Base-by-base conservation (phyloP, 2,797 vertebrate genomes). In the Thripadectes ignobilis region DNA sequence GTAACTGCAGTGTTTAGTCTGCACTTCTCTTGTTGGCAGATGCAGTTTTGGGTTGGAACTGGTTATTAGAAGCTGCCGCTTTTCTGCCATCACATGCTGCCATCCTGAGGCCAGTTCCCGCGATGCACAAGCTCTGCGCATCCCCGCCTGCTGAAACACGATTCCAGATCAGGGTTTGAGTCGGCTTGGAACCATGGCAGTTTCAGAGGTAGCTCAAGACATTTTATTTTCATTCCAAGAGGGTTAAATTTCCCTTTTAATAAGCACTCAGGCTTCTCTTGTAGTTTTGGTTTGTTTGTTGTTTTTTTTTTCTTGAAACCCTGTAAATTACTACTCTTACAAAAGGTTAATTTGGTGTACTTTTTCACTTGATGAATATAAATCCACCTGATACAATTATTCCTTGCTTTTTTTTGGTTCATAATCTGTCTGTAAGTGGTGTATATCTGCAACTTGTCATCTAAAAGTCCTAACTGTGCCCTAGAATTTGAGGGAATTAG, bases 41-140 rank as follows among this genome's bases (percentile, higher is more conserved):
- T 45, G 58, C n/a, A 41, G 22, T n/a, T 57, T 49, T 7, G 49
- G 10, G 20, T 17, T 48, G 36, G 48, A 91, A 19, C 3, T 10
- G 38, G 22, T 8, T 3, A 8, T 54, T 16, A 18, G 74, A 86
- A 20, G 15, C 19, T 59, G 21, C 46, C 0, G 6, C 67, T 76
- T 36, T 92, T 95, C 38, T 57, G 32, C 89, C 81, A 2, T 96
- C 94, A 0, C 43, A 59, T 90, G 87, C 94, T 98, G 97, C 97
- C 98, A 98, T 94, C 98, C 93, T 96, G 97, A 97, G 98, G 96
- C 52, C 51, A 48, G 22, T 41, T 29, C 14, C 45, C 10, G 88
- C 86, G 4, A 52, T 61, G 8, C 48, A 3, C 38, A 49, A 23
- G 9, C 1, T 0, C 14, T 9, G 5, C 1, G 3, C 30, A 16